phyloP scores from a whole-genome alignment of 2,113 vertebrate species.

The Muntiacus muntjak region DNA sequence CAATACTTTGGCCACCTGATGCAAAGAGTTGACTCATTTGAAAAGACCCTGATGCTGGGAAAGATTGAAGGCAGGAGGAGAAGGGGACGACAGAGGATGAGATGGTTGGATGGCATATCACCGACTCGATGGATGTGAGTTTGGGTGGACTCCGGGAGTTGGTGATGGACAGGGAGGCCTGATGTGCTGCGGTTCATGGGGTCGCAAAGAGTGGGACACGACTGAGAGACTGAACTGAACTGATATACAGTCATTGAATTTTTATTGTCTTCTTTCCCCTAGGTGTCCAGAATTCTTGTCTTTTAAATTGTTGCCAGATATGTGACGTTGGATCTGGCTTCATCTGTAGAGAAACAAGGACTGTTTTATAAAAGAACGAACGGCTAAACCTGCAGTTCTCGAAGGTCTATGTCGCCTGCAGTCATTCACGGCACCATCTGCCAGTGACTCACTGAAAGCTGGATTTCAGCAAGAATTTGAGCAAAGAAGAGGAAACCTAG shows the following conservation, averaged over 20 bases:
- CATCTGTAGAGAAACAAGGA: neutral
- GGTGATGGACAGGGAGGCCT: neutral
- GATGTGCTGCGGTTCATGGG: neutral
- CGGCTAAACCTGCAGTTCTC: neutral
- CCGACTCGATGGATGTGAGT: neutral
- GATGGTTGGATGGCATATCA: neutral
- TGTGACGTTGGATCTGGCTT: neutral
- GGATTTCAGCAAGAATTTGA: neutral
- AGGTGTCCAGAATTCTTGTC: neutral
- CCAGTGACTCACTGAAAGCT: neutral
- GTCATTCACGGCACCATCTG: neutral
- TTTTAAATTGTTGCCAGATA: conserved; percentile 28
- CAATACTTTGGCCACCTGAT: neutral
- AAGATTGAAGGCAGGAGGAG: neutral
- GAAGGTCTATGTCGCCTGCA: neutral
- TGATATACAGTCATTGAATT: neutral
- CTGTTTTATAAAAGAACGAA: neutral
- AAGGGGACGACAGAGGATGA: neutral
- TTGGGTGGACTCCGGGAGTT: neutral
- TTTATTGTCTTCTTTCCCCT: neutral
- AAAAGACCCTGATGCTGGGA: neutral
- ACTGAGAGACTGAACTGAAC: neutral
- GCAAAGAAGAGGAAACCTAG: neutral
- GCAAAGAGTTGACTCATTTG: neutral
- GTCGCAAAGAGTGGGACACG: accelerated